A percentile compares a stretch with the other conserved stretches of the same genome.
These are phyloP conservation scores for Bellardia bayeri DNA, from an alignment of 2,888 invertebrate genomes.

Conservation along the genomic window DNA sequence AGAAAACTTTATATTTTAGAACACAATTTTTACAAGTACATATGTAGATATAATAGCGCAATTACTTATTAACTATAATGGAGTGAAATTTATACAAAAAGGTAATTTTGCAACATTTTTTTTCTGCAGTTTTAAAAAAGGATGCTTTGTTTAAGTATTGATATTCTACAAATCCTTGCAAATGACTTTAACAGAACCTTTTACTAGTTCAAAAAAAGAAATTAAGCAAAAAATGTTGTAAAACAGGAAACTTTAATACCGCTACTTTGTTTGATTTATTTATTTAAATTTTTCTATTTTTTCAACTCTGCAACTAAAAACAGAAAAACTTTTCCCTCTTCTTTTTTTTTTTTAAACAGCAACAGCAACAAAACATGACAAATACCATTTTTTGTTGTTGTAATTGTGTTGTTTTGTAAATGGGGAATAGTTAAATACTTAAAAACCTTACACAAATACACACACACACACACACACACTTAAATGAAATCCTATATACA, in stretches of 20 bases:
- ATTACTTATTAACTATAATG: background rate
- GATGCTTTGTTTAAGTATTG: slow-evolving; percentile 7
- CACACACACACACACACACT: background rate
- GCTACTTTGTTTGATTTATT: slow-evolving; percentile 63
- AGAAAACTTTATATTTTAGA: too few species aligned
- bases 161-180: slow-evolving; percentile 47
- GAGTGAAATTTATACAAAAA: background rate
- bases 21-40: too few species aligned
- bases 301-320: slow-evolving; percentile 26
- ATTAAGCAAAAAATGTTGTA: slow-evolving; percentile 29
- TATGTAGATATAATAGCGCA: too few species aligned
- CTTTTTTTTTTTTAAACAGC: background rate
- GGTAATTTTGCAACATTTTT: background rate
- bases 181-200: slow-evolving; percentile 57
- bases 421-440: slow-evolving; percentile 46
- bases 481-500: slow-evolving; percentile 34
- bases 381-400: slow-evolving; percentile 36
- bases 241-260: slow-evolving; percentile 54
- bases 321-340: slow-evolving; percentile 2
- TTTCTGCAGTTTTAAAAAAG: background rate
- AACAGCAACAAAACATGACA: slow-evolving; percentile 52
- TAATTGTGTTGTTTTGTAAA: slow-evolving; percentile 39
- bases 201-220: slow-evolving; percentile 30
- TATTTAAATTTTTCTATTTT: slow-evolving; percentile 39
- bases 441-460: slow-evolving; percentile 12